Evolutionary conservation across 2,113 vertebrate species (phyloP).

Genomic region (Gobius niger): DNA sequence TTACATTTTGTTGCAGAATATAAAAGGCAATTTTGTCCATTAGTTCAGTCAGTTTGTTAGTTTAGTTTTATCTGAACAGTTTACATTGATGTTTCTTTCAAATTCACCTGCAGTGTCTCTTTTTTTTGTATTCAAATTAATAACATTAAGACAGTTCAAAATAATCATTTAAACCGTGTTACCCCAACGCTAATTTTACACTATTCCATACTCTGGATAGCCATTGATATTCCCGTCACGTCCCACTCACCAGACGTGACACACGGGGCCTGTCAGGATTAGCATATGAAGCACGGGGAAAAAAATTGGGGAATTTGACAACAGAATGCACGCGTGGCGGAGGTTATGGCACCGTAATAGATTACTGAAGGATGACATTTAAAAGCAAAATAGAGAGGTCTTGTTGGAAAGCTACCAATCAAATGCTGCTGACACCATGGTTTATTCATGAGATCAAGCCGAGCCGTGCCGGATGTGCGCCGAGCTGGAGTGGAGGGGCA

Average conservation of each 20-base stretch:
- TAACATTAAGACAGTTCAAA: too few relatives aligned
- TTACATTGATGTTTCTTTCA: too few relatives aligned
- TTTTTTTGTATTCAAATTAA: too few relatives aligned
- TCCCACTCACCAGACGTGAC: conserved; percentile 4
- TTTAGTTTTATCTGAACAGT: too few relatives aligned
- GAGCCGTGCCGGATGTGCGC: neutral
- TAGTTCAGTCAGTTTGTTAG: too few relatives aligned
- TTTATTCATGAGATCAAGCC: conserved; percentile 13
- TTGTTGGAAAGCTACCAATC: neutral
- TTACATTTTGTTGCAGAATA: too few relatives aligned
- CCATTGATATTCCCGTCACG: neutral
- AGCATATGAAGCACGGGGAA: neutral
- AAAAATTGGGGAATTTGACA: neutral
- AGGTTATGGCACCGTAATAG: conserved; percentile 3
- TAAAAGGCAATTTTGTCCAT: too few relatives aligned
- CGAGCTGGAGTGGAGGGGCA: neutral
- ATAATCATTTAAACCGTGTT: neutral
- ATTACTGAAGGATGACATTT: conserved; percentile 15
- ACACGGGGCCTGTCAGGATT: conserved; percentile 3
- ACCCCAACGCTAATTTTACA: conserved; percentile 1
- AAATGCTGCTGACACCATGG: conserved; percentile 1
- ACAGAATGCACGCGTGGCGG: neutral
- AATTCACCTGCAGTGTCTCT: too few relatives aligned
- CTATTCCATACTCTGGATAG: neutral
- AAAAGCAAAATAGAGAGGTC: conserved; percentile 8